phyloP scores from a whole-genome alignment of 1,140 invertebrate genomes.

The Hetaerina americana region DNA sequence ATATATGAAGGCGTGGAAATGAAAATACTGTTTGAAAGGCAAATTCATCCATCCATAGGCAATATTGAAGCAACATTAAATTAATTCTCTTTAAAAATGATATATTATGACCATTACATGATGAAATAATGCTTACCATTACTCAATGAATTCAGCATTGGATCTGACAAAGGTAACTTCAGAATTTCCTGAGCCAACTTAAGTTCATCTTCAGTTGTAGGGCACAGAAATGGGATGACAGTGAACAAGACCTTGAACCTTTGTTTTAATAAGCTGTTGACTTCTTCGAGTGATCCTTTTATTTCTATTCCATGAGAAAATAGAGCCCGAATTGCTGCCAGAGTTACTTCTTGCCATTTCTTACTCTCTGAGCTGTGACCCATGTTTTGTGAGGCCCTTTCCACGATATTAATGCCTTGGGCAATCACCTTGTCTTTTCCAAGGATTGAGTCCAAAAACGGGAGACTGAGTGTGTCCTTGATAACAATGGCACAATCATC shows the following conservation, averaged over 20 bases:
- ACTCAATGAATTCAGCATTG: not conserved
- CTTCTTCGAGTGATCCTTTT: not conserved
- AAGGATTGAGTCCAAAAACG: not conserved
- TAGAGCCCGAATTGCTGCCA: not conserved
- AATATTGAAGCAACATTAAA: too few species aligned
- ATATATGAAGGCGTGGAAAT: too few species aligned
- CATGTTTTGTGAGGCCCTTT: not conserved
- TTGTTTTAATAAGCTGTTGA: not conserved
- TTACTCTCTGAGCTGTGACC: not conserved
- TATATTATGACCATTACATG: too few species aligned
- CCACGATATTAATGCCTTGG: not conserved
- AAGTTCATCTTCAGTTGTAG: not conserved
- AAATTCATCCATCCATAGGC: too few species aligned
- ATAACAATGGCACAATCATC: not conserved
- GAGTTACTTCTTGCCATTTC: not conserved
- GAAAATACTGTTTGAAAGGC: too few species aligned
- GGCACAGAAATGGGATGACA: not conserved
- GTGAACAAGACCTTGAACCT: not conserved
- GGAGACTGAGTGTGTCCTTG: not conserved
- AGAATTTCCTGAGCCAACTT: not conserved
- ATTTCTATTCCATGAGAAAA: not conserved
- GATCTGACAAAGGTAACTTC: not conserved
- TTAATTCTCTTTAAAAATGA: too few species aligned
- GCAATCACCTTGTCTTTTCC: not conserved
- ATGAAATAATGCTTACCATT: not conserved